Conservation (phyloP, 2,888 invertebrate genomes). For the Plagodis dolabraria region DNA sequence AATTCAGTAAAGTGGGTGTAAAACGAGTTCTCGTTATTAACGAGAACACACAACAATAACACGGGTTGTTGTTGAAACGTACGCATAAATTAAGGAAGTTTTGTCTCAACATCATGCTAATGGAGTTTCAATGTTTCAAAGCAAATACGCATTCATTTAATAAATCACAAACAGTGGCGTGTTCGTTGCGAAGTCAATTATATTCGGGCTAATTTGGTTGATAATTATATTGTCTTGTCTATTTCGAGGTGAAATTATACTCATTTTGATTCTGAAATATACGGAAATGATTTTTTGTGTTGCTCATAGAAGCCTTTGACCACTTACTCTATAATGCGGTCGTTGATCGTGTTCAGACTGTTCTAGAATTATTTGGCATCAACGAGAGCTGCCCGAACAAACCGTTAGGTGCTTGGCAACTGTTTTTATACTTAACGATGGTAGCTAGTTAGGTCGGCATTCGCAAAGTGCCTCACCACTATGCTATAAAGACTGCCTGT, state of each 20-base stretch:
- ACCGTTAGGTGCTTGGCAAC: too few species aligned
- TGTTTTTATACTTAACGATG: too few species aligned
- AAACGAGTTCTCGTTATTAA: conserved; percentile 16
- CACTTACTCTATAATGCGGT: too few species aligned
- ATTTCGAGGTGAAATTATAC: neutral
- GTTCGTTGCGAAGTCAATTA: conserved; percentile 7
- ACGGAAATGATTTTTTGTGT: too few species aligned
- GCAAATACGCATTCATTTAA: conserved; percentile 23
- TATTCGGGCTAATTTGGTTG: conserved; percentile 2
- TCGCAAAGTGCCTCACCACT: too few species aligned
- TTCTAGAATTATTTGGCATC: too few species aligned
- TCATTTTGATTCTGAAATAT: too few species aligned
- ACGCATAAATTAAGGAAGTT: conserved; percentile 39
- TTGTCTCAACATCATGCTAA: conserved; percentile 35
- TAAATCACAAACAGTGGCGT: conserved; percentile 19
- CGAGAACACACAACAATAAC: conserved; percentile 31
- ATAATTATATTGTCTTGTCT: neutral
- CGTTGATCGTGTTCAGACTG: too few species aligned
- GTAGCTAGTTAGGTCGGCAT: too few species aligned
- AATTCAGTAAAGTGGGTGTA: conserved; percentile 8
- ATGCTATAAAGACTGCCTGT: too few species aligned
- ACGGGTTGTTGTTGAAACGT: conserved; percentile 30
- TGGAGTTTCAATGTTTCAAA: conserved; percentile 35
- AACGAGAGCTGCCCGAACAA: too few species aligned
- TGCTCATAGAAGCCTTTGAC: too few species aligned